Base-by-base conservation (phyloP, 1,140 invertebrate genomes). In the Hydropsyche tenuis region DNA sequence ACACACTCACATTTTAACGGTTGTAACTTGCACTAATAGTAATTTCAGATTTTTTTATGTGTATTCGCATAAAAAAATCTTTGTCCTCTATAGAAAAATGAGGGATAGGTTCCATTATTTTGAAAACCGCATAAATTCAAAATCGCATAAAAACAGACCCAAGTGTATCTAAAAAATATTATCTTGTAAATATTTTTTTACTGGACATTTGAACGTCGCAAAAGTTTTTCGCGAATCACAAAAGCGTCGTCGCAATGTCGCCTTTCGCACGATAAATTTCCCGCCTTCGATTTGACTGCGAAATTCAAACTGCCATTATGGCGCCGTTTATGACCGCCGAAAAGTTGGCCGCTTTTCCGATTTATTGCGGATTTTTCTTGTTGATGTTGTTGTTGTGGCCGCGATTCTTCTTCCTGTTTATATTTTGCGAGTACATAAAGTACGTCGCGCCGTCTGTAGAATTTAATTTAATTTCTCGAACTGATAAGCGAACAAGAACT, bases 401-500 rank as follows among this genome's bases (percentile, higher is more conserved):
- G 56, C 7, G 22, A 9, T 60, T 23, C 20, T 6, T 60, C 22
- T 60, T 27, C 25, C 23, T 16, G 45, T n/a, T n/a, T n/a, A n/a
- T 3, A n/a, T 48, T 48, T 48, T 5, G 56, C 56, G 25, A 37
- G 30, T 37, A 37, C 18, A 60, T 60, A 60, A 60, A 60, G 1
- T 60, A 9, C 9, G 18, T 23, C 14, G 9, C 25, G 4, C 20
- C 23, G 7, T 43, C 42, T 11, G 16, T 22, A 37, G 64, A 75
- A 72, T 63, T 72, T 65, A 73, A 73, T 75, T 75, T 73, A 63
- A 75, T 75, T 75, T 73, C 23, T 27, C 20, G 69, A 73, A 64
- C 71, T 69, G 74, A 75, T 75, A 75, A 68, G 63, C 23, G 43
- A 72, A 75, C 53, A 66, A 60, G 23, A 71, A 68, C 69, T 75